Conservation (phyloP, 2,113 vertebrate genomes). For the Prolemur simus region DNA sequence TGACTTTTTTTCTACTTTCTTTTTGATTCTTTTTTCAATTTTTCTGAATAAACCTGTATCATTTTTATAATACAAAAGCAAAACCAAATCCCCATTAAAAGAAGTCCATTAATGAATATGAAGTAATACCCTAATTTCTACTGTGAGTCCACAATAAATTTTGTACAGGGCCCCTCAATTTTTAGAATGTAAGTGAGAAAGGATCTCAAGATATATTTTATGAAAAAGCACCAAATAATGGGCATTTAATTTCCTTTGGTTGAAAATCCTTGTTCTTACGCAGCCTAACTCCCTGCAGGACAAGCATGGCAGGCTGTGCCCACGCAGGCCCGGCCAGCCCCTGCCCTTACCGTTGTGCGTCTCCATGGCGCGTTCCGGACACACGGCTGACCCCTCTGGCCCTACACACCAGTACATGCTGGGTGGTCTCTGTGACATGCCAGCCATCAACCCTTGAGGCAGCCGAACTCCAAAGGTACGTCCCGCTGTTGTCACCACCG, state of each 20-base stretch:
- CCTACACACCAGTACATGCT: conserved; percentile 81
- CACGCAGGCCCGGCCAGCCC: rapidly evolving
- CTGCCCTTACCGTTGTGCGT: conserved; percentile 33
- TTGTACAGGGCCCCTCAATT: not conserved
- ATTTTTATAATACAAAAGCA: not conserved
- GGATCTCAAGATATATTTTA: not conserved
- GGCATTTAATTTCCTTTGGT: not conserved
- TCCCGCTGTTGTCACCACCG: not conserved
- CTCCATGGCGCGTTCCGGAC: conserved; percentile 64
- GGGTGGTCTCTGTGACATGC: conserved; percentile 62
- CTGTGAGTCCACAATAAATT: not conserved
- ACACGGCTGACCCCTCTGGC: conserved; percentile 57
- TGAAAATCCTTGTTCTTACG: not conserved
- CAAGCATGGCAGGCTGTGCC: rapidly evolving
- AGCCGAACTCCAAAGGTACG: not conserved
- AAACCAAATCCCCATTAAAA: not conserved
- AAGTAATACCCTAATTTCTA: not conserved
- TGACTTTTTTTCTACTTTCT: not conserved
- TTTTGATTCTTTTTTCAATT: not conserved
- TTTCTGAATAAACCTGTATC: not conserved
- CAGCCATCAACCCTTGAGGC: conserved; percentile 52
- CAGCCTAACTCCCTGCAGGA: rapidly evolving
- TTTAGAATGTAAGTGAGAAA: not conserved
- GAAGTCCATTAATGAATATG: not conserved
- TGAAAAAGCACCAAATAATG: not conserved